Base-by-base conservation (phyloP, 2,113 vertebrate genomes). In the Bujurquina vittata region DNA sequence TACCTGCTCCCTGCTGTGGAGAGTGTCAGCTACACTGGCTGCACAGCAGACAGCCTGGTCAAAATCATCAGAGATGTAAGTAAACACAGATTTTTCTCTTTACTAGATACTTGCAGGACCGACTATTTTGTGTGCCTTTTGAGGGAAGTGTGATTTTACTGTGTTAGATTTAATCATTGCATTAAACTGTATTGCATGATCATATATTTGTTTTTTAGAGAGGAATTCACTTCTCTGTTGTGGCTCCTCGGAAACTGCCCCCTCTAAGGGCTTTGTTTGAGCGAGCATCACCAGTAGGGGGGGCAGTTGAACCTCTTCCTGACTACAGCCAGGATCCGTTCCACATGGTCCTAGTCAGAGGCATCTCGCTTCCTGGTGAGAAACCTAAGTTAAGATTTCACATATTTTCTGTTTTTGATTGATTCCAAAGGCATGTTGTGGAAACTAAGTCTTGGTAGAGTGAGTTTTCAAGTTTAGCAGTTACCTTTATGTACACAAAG, bases 1-100 rank as follows among this genome's bases (percentile, higher is more conserved):
- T 98, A 98, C 84, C 90, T 98, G 87, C 95, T 98, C 22, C 97
- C 97, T 0, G 97, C 97, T 2, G 97, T 98, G 35, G 97, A 98
- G 94, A 98, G 97, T 77, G 96, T 97, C 89, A 97, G 95, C 1
- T 98, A 98, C 92, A 98, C 97, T 0, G 97, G 97, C 79, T 97
- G 95, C 91, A 97, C 97, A 0, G 97, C 97, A 0, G 97, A 98
- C 93, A 97, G 91, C 84, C 90, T 98, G 23, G 97, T 97, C 81
- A 97, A 98, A 94, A 97, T 97, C 94, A 98, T 98, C 20, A 94
- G 97, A 74, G 97, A 98, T 77, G 97, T 98, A 88, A 95, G 95
- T 91, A 26, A 37, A 7, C 5, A 2, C 5, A 43, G 12, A 7
- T 22, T 12, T 31, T 33, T 33, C 3, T 81, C 22, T 58, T 8